Conservation (phyloP, 2,113 vertebrate species). For the Meleagris gallopavo region DNA sequence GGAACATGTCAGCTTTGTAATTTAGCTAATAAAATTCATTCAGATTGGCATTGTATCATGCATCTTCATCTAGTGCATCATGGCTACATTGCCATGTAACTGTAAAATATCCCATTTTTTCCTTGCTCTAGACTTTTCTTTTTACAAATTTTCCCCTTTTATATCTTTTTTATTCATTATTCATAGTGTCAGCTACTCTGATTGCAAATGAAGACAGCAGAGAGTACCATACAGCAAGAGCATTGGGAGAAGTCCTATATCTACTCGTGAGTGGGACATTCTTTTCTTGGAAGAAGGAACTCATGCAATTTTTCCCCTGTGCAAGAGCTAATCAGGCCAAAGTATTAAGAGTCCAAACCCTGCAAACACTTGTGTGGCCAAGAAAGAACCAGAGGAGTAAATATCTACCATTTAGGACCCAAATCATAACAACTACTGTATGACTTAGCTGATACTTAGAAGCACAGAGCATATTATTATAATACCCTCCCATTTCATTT, state of each 20-base stretch:
- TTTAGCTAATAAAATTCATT: neutral
- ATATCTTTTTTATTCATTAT: neutral
- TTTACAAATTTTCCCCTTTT: neutral
- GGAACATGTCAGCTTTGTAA: neutral
- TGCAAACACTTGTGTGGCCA: neutral
- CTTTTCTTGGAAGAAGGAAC: neutral
- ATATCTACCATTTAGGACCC: neutral
- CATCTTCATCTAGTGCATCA: neutral
- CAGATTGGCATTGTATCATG: neutral
- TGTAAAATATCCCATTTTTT: neutral
- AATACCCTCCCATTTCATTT: neutral
- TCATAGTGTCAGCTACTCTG: neutral
- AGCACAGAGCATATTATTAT: neutral
- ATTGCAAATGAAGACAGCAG: neutral
- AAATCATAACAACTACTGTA: neutral
- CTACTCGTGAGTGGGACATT: neutral
- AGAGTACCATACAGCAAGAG: neutral
- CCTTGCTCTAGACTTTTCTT: neutral
- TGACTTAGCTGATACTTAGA: neutral
- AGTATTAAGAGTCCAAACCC: neutral
- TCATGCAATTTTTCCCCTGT: neutral
- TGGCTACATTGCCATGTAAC: neutral
- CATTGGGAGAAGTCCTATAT: neutral
- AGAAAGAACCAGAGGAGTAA: neutral
- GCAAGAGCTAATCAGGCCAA: neutral